phyloP scores from a whole-genome alignment of 2,113 vertebrate genomes.

The Pollachius pollachius region DNA sequence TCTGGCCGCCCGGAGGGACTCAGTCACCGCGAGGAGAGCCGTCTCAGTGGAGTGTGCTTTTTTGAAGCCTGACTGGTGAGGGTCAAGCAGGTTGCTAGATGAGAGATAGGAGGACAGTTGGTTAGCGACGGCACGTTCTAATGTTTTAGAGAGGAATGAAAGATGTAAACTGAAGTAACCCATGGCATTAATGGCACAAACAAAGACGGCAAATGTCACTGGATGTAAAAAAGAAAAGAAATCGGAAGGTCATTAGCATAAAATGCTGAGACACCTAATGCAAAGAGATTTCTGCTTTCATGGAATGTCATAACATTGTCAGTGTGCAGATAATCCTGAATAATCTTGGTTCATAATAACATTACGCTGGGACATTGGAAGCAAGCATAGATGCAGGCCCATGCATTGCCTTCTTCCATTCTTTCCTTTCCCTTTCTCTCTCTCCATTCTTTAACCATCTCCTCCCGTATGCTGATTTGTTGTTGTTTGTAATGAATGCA shows the following conservation, averaged over 20 bases:
- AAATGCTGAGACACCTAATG: neutral
- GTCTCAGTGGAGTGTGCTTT: too few species aligned
- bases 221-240: neutral
- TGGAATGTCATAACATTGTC: neutral
- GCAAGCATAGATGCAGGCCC: neutral
- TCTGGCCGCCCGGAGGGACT: too few species aligned
- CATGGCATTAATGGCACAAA: neutral
- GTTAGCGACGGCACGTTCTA: too few species aligned
- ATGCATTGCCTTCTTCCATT: slow-evolving; percentile 5
- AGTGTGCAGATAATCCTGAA: neutral
- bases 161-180: neutral
- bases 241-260: neutral
- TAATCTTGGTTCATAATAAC: neutral
- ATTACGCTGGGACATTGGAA: neutral
- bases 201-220: slow-evolving; percentile 2
- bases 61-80: too few species aligned
- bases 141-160: too few species aligned
- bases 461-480: too few species aligned
- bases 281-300: neutral
- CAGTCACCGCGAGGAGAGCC: too few species aligned
- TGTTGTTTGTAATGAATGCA: too few species aligned
- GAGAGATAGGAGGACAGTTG: too few species aligned
- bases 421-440: too few species aligned
- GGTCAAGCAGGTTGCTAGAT: too few species aligned
- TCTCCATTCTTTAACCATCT: slow-evolving; percentile 7